Conservation (phyloP, 2,888 invertebrate species). For the Mycalesis mineus region DNA sequence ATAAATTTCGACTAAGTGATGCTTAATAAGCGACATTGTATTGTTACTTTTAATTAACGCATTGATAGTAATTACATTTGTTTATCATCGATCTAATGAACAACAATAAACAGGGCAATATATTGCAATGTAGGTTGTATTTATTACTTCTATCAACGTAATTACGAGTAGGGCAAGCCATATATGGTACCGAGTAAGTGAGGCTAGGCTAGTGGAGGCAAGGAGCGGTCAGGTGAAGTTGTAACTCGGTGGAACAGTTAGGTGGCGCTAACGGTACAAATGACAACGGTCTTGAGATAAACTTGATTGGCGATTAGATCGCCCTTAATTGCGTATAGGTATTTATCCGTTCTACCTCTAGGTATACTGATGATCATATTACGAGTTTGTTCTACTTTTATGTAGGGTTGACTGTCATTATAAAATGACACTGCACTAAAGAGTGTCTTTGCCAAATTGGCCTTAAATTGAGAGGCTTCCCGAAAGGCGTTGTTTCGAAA, state of each 20-base stretch:
- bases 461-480: too few species aligned
- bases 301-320: conserved; percentile 23
- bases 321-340: conserved; percentile 15
- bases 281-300: conserved; percentile 30
- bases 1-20: too few species aligned
- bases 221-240: conserved; percentile 37
- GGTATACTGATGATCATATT: background rate
- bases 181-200: conserved; percentile 27
- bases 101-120: conserved; percentile 11
- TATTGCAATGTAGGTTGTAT: conserved; percentile 18
- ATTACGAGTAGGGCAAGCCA: conserved; percentile 27
- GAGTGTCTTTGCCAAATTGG: too few species aligned
- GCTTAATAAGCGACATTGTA: too few species aligned
- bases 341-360: background rate
- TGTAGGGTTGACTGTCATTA: background rate
- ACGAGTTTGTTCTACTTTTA: background rate
- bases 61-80: background rate
- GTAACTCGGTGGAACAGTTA: conserved; percentile 54
- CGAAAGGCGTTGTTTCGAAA: too few species aligned
- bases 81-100: conserved; percentile 4
- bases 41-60: too few species aligned
- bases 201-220: conserved; percentile 13
- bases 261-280: conserved; percentile 48
- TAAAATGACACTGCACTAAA: too few species aligned
- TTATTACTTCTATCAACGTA: conserved; percentile 25